phyloP scores from a whole-genome alignment of 1,140 invertebrate species.

The Plectus sambesii region DNA sequence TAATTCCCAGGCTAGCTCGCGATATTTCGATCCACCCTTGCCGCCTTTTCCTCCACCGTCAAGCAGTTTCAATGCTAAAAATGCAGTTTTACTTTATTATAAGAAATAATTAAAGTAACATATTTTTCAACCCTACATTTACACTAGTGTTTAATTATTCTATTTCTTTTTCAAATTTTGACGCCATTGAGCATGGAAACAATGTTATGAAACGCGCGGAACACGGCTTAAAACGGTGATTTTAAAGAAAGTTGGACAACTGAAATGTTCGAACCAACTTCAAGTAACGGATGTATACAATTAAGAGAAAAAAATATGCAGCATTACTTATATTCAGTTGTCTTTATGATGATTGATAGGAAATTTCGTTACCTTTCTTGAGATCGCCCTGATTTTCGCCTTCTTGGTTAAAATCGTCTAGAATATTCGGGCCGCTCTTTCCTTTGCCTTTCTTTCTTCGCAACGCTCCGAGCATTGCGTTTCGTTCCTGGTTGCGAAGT shows the following conservation, averaged over 20 bases:
- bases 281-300: too few species aligned
- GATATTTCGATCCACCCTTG: constrained; percentile 54
- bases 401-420: constrained; percentile 45
- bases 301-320: too few species aligned
- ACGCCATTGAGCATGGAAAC: too few species aligned
- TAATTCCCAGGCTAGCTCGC: constrained; percentile 80
- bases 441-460: constrained; percentile 43
- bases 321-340: constrained; percentile 5
- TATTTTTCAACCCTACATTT: background rate
- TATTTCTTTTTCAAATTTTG: too few species aligned
- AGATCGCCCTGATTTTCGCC: constrained; percentile 39
- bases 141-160: too few species aligned
- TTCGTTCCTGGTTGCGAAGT: constrained; percentile 41
- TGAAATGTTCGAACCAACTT: too few species aligned
- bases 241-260: too few species aligned
- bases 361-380: constrained; percentile 35
- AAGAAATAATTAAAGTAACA: background rate
- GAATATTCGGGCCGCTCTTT: constrained; percentile 43
- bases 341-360: constrained; percentile 4
- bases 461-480: constrained; percentile 40
- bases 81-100: background rate
- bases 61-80: constrained; percentile 38
- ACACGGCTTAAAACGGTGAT: too few species aligned
- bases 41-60: constrained; percentile 51
- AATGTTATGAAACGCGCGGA: too few species aligned